Evolutionary conservation across 2,797 vertebrate genomes (phyloP), one percentile per base, ranked within the genome.

Genomic region (Sternarchorhynchus goeldii): DNA sequence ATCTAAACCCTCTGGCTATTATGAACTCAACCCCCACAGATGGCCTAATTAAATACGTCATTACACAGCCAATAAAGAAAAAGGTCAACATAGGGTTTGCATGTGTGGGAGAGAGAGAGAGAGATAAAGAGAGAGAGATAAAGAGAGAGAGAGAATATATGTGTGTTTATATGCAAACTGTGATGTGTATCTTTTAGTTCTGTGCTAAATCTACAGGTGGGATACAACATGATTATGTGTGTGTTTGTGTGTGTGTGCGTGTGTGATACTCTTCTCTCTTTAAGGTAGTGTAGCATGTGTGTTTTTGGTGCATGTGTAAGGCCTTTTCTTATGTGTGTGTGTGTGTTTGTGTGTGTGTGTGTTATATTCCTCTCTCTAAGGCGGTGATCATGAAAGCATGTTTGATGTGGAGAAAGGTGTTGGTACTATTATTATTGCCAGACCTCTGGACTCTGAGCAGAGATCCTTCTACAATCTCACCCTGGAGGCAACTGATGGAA

Each of bases 391-490:
- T 0, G 95, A 97, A 90, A 96, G 94, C 86, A 90, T 94, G 87
- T 98, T 97, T 90, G 96, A 98, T 32, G 92, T 95, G 58, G 94
- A 96, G 87, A 97, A 97, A 88, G 93, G 94, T 21, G 90, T 94
- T 29, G 97, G 97, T 18, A 98, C 95, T 73, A 94, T 99, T 88
- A 90, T 98, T 86, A 96, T 98, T 21, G 96, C 97, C 73, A 97
- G 94, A 83, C 95, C 94, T 73, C 86, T 99, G 90, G 97, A 99
- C 65, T 95, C 97, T 4, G 97, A 99, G 83, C 95, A 95, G 84
- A 91, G 93, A 45, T 82, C 82, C 0, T 83, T 83, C 59, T 80
- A 80, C 65, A 85, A 82, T 55, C 83, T 83, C 32, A 82, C 73
- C 21, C 32, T 85, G 39, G 76, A 85, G 71, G 83, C 80, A 16